These are phyloP conservation scores for Crocodylus rhombifer DNA, from an alignment of 2,797 vertebrate genomes.

Conservation along the genomic window DNA sequence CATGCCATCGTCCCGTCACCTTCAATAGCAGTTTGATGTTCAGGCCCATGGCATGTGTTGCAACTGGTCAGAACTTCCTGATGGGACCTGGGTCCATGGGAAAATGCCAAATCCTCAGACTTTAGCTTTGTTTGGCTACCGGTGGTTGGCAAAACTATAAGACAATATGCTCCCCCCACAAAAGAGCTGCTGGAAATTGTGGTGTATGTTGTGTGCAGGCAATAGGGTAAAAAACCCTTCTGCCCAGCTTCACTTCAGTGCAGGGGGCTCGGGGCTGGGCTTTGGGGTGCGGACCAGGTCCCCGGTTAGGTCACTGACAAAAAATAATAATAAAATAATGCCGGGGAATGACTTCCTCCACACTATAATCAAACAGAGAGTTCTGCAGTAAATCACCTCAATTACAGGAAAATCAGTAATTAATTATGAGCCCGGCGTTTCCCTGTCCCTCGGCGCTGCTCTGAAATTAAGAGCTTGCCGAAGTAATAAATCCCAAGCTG, in stretches of 20 bases:
- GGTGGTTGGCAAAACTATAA: no score
- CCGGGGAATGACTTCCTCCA: slow-evolving; percentile 13
- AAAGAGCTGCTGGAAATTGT: no score
- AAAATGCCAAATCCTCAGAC: background rate
- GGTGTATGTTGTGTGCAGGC: no score
- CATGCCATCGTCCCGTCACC: no score
- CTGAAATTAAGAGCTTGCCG: background rate
- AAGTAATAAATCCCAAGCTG: slow-evolving; percentile 21
- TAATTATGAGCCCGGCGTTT: slow-evolving; percentile 28
- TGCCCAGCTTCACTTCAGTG: background rate
- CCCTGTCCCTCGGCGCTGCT: background rate
- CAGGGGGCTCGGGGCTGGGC: background rate
- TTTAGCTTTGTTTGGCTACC: background rate
- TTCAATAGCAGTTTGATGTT: no score
- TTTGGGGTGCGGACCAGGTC: background rate
- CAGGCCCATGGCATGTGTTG: background rate
- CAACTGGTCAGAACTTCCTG: background rate
- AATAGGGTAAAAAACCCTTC: background rate
- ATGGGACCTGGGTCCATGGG: background rate
- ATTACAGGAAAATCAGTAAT: slow-evolving; percentile 37
- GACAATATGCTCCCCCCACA: no score
- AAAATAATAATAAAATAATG: background rate
- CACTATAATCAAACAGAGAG: background rate
- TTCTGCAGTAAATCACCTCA: slow-evolving; percentile 39
- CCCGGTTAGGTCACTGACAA: background rate